phyloP scores from a whole-genome alignment of 2,113 vertebrate genomes.

The Alligator sinensis region DNA sequence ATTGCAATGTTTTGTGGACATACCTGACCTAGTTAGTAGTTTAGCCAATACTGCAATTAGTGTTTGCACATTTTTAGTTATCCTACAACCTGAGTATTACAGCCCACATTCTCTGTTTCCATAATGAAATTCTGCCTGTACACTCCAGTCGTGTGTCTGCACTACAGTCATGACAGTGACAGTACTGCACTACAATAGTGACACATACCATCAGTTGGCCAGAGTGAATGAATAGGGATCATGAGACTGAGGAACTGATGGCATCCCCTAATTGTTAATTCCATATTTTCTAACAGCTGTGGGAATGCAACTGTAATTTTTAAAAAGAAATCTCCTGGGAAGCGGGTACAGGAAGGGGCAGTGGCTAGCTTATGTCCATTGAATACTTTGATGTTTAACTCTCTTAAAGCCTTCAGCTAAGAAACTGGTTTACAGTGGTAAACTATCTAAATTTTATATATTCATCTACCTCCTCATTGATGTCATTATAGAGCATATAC shows the following conservation, averaged over 20 bases:
- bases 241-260: neutral
- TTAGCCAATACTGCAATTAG: no score
- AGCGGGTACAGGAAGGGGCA: neutral
- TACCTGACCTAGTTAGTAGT: no score
- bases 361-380: neutral
- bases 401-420: neutral
- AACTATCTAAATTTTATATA: neutral
- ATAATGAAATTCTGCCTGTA: no score
- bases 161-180: no score
- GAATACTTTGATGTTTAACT: neutral
- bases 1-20: no score
- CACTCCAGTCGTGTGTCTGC: no score
- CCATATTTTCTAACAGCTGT: neutral
- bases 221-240: neutral
- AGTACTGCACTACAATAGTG: no score
- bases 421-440: neutral
- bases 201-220: neutral
- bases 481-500: neutral
- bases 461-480: neutral
- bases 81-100: no score
- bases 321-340: neutral
- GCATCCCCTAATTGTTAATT: neutral
- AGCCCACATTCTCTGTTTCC: no score
- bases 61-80: no score
- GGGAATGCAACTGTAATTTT: neutral